Evolutionary conservation across 2,797 vertebrate species (phyloP).

Genomic region (Cyclura pinguis): DNA sequence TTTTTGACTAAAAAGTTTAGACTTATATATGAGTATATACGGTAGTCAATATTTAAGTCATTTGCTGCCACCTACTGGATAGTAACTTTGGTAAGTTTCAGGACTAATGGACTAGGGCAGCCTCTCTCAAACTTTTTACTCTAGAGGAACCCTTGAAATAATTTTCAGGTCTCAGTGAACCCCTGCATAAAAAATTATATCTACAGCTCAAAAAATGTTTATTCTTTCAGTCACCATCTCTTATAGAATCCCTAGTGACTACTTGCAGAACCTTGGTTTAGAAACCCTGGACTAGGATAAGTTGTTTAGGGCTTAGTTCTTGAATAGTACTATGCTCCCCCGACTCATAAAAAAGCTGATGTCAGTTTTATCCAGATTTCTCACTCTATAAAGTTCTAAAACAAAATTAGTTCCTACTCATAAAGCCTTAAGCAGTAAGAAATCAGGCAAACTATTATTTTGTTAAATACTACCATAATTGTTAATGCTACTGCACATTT

Average conservation of each 20-base stretch:
- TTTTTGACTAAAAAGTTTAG: too few species aligned
- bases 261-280: too few species aligned
- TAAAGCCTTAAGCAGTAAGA: background rate
- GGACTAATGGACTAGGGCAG: too few species aligned
- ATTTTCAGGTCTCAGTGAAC: too few species aligned
- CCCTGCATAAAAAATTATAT: too few species aligned
- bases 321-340: background rate
- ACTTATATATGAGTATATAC: too few species aligned
- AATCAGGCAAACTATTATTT: background rate
- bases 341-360: background rate
- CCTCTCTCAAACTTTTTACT: too few species aligned
- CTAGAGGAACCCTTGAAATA: too few species aligned
- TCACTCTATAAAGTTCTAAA: background rate
- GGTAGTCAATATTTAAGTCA: background rate
- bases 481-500: background rate
- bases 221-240: too few species aligned
- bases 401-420: background rate
- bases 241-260: too few species aligned
- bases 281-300: too few species aligned
- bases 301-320: background rate
- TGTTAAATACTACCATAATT: background rate
- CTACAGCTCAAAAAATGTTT: too few species aligned
- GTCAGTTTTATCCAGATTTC: background rate
- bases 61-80: conserved; percentile 42
- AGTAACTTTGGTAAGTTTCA: background rate